Evolutionary conservation across 2,113 vertebrate species (phyloP).

Genomic region (Pelodiscus sinensis): DNA sequence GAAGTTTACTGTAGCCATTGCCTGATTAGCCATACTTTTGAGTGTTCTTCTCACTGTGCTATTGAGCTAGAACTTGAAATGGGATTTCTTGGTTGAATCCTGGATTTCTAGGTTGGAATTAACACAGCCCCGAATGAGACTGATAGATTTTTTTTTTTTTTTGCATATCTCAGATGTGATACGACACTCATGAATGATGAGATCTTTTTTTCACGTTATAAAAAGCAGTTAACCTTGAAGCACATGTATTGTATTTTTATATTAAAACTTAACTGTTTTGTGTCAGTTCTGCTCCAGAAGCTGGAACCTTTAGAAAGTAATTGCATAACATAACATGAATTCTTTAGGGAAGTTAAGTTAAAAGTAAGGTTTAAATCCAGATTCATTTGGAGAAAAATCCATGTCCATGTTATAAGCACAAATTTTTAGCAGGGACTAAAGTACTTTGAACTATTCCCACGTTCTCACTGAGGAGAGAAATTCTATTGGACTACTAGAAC

Average conservation of each 20-base stretch:
- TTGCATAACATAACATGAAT: background rate
- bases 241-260: accelerated
- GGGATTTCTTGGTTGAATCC: background rate
- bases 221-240: background rate
- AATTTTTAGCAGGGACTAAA: background rate
- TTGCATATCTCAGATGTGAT: background rate
- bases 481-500: background rate
- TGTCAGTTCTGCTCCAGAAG: background rate
- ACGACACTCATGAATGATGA: background rate
- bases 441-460: accelerated
- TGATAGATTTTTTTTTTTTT: background rate
- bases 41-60: background rate
- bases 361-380: background rate
- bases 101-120: background rate
- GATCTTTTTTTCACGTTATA: accelerated
- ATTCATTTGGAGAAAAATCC: background rate
- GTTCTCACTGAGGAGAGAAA: background rate
- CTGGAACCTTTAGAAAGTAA: background rate
- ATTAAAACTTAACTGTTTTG: background rate
- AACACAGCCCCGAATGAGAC: background rate
- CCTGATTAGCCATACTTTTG: accelerated
- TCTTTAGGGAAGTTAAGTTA: background rate
- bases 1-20: accelerated
- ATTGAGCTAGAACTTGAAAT: background rate
- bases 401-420: background rate